phyloP scores from a whole-genome alignment of 2,888 invertebrate genomes.

The Autographa pulchrina region DNA sequence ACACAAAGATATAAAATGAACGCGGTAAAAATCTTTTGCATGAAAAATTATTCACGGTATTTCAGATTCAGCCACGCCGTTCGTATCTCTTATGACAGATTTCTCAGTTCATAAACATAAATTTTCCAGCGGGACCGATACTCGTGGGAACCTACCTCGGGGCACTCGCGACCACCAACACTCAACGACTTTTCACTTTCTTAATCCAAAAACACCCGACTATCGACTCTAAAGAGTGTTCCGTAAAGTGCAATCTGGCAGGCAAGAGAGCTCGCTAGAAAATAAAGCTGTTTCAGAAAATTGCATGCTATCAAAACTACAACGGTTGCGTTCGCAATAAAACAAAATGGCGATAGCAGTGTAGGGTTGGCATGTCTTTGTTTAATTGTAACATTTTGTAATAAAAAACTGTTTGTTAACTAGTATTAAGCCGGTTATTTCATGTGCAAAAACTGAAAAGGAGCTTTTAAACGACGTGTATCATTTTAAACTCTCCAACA shows the following conservation, averaged over 20 bases:
- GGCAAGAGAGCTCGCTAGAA: constrained; percentile 69
- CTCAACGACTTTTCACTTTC: constrained; percentile 87
- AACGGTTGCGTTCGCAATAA: constrained; percentile 79
- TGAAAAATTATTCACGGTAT: constrained; percentile 87
- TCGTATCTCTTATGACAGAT: constrained; percentile 87
- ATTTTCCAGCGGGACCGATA: constrained; percentile 85
- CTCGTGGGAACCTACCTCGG: constrained; percentile 86
- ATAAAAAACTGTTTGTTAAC: neutral
- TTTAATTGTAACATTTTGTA: constrained; percentile 8
- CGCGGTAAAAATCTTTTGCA: constrained; percentile 61
- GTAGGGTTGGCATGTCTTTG: constrained; percentile 52
- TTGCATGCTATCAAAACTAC: constrained; percentile 64
- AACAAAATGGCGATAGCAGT: constrained; percentile 76
- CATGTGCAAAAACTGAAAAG: constrained; percentile 16
- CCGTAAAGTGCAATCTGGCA: constrained; percentile 55
- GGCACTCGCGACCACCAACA: constrained; percentile 85
- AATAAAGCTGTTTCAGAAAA: constrained; percentile 83
- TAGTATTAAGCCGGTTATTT: neutral
- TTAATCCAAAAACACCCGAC: constrained; percentile 59
- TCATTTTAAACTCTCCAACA: constrained; percentile 23
- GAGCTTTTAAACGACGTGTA: neutral
- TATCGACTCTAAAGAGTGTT: constrained; percentile 60
- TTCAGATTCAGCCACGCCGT: constrained; percentile 84
- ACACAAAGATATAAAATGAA: constrained; percentile 37
- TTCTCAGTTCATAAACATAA: constrained; percentile 88